Base-by-base conservation (phyloP, 2,113 vertebrate species). In the Spheniscus mendiculus region DNA sequence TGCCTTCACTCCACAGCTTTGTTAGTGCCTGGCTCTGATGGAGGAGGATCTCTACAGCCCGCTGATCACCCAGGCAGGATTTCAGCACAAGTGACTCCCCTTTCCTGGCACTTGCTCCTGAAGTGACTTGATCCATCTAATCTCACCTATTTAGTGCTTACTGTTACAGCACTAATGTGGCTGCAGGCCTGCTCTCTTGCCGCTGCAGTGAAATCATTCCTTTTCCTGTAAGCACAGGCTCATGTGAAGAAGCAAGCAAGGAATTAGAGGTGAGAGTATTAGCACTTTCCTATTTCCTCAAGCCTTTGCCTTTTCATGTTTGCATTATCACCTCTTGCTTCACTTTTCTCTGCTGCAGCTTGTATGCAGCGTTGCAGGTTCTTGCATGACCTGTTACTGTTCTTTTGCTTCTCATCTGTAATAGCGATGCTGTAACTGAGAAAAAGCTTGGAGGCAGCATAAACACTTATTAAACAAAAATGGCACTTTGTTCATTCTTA, bases 291-390 rank as follows among this genome's bases (percentile, higher is more conserved):
- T 22, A 0, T 27, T 62, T 69, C 36, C 25, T 29, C 16, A 7
- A 50, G 36, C 23, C 29, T 69, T 73, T 91, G 42, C 49, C 36
- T 88, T 50, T n/a, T 26, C 12, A 2, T 6, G 1, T 12, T 30
- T 50, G 20, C 14, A 3, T 38, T 20, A 4, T 11, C 25, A 29
- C 26, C 20, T 36, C 25, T 26, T 62, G 47, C 42, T 67, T 73
- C 2, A 0, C 36, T 30, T 66, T 52, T n/a, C 42, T 38, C 14
- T 1, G 3, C 59, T 29, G 65, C 44, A 27, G 44, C 38, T 59
- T 2, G 0, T 5, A 1, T 3, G 11, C 44, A 34, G 32, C 0
- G 2, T 11, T 30, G 38, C 8, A 23, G 26, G 38, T 4, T 52
- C 58, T n/a, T 22, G 23, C 8, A 2, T 3, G 25, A 52, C 58